Base-by-base conservation (phyloP, 92 coral and sea anemone species). In the Porites evermanni region DNA sequence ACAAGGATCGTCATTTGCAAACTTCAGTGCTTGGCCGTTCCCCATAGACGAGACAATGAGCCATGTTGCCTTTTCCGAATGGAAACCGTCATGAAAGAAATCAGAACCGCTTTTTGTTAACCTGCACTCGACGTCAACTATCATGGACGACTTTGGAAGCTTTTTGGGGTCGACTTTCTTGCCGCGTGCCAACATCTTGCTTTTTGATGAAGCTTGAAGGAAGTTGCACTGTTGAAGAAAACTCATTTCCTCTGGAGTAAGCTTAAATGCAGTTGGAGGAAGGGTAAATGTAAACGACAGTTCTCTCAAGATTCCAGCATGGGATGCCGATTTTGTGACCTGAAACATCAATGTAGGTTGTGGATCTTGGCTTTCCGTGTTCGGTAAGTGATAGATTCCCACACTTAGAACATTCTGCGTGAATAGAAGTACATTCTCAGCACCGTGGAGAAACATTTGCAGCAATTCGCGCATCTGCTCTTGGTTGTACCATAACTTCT, bases 361-460 rank as follows among this genome's bases (percentile, higher is more conserved):
- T 38, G 44, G 67, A 18, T 44, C 7, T 81, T 3, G 16, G 3
- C 60, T 7, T 7, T 10, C 12, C 12, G 3, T 2, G 11, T 72
- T 64, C 1, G 79, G 53, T 64, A 96, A 73, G 59, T 90, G 94
- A 56, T 87, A 92, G n/a, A 95, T 87, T 23, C 92, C 77, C 12
- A 95, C 94, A 10, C 70, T 84, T 10, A 79, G 64, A 44, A 95
- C 97, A 67, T 93, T 90, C 76, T 95, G 98, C 17, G 98, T 95
- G 78, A 89, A 95, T 44, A 95, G 89, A 10, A 95, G 92, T 70
- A 95, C 79, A 38, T 90, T 81, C n/a, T 87, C 83, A 9, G 98
- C 93, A 1, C 95, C 95, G 19, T 84, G 29, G 1, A 79, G 72
- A 14, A 95, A 86, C 75, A 87, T 92, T 16, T 72, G 70, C 64